phyloP scores from a whole-genome alignment of 2,888 invertebrate species.

The Polietes domitor region DNA sequence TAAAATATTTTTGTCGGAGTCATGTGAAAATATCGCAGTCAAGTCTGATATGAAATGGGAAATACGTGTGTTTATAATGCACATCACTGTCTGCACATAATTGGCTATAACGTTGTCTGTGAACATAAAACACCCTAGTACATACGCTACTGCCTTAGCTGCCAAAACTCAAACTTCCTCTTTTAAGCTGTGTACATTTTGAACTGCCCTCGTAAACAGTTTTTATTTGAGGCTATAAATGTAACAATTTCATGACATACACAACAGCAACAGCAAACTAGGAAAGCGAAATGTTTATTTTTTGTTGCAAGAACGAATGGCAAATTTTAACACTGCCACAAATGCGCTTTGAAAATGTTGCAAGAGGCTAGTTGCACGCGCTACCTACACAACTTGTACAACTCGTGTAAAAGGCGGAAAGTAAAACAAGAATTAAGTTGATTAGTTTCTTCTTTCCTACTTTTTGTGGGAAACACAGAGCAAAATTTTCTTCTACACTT shows the following conservation, averaged over 20 bases:
- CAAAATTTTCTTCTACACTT: neutral
- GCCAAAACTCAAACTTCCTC: no score
- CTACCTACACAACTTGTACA: neutral
- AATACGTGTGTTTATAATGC: no score
- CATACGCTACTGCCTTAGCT: no score
- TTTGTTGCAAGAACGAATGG: constrained; percentile 1
- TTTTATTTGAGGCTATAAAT: neutral
- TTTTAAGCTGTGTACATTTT: no score
- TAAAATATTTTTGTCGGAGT: no score
- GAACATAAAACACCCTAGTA: no score
- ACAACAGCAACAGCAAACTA: constrained; percentile 1
- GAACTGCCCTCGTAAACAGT: no score
- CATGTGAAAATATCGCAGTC: no score
- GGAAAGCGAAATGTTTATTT: constrained; percentile 26
- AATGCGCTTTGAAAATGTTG: constrained; percentile 25
- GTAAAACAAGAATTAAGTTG: constrained; percentile 34
- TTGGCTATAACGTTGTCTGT: no score
- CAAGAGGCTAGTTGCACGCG: neutral
- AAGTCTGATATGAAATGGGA: no score
- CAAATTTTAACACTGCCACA: neutral
- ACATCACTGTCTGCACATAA: no score
- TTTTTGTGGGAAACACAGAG: neutral
- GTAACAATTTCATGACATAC: constrained; percentile 7
- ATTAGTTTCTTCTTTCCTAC: constrained; percentile 10
- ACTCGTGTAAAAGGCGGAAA: neutral